Evolutionary conservation across 2,888 invertebrate species (phyloP), one percentile per base, ranked within the genome.

Genomic region (Micropterix aruncella): DNA sequence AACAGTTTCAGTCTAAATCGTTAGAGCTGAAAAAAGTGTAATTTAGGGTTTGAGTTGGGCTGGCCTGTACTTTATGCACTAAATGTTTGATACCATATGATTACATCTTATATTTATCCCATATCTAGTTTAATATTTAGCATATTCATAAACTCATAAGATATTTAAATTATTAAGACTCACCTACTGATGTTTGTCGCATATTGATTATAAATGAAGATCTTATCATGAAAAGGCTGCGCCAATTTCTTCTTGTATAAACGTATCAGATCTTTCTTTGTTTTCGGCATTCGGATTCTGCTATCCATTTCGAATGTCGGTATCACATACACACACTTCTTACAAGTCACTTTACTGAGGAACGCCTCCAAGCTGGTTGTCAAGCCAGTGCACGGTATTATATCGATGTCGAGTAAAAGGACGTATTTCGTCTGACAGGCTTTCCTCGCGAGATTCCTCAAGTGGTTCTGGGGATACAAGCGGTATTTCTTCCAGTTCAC

Each of bases 161-260:
- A n/a, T n/a, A n/a, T n/a, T n/a, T n/a, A n/a, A n/a, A n/a, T n/a
- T n/a, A n/a, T n/a, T 27, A 27, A 27, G 41, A 60, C 71, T 70
- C 57, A 87, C 89, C 80, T 82, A 36, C 87, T 78, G 61, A 91
- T 90, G 64, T 93, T 92, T 1, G 91, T 92, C 3, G 92, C 91
- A 57, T 79, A 90, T 61, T 93, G 92, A 61, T 92, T 92, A 61
- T 88, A 87, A 54, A 90, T 88, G 61, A 92, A 92, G 48, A 92
- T 88, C 64, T 89, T 89, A 56, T 88, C 81, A 60, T 92, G 92
- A 59, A 92, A 92, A 0, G 91, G 91, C 60, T 90, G 74, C 1
- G 91, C 91, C 41, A 89, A 64, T 43, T 86, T 87, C 56, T 84
- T 84, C 54, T 74, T 79, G 1, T 85, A 82, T 48, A 91, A 64